Conservation (phyloP, 2,888 invertebrate species). For the Stenolophus ochropezus region DNA sequence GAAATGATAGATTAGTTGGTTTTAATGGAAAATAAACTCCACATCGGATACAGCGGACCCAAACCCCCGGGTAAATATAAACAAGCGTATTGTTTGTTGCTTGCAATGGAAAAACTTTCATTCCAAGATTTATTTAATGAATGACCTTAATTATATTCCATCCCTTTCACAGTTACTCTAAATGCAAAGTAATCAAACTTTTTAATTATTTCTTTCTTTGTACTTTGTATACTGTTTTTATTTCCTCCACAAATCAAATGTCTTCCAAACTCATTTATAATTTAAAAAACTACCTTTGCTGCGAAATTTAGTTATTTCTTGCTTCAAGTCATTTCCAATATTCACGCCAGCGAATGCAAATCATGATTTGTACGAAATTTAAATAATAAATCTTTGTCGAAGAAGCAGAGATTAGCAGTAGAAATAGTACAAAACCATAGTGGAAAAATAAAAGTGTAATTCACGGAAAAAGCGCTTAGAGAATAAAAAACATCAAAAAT, state of each 20-base stretch:
- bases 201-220: conserved; percentile 32
- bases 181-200: conserved; percentile 45
- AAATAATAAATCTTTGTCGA: conserved; percentile 41
- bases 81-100: conserved; percentile 10
- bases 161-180: conserved; percentile 1
- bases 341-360: conserved; percentile 15
- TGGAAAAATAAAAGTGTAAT: conserved; percentile 24
- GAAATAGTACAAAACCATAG: conserved; percentile 30
- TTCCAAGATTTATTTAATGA: conserved; percentile 37
- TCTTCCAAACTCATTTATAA: conserved; percentile 3
- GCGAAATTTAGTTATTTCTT: neutral
- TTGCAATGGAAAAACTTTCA: conserved; percentile 33
- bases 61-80: conserved; percentile 14
- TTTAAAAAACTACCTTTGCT: neutral
- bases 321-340: neutral
- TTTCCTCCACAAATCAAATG: conserved; percentile 18
- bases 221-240: conserved; percentile 19
- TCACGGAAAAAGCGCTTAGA: conserved; percentile 24
- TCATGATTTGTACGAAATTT: conserved; percentile 39
- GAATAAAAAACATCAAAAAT: conserved; percentile 54
- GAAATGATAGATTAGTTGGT: conserved; percentile 48
- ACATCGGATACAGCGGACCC: conserved; percentile 14
- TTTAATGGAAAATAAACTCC: conserved; percentile 49
- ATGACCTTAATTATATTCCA: conserved; percentile 35
- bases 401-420: conserved; percentile 15